Conservation (phyloP, 2,113 vertebrate genomes). For the Syngnathus scovelli region DNA sequence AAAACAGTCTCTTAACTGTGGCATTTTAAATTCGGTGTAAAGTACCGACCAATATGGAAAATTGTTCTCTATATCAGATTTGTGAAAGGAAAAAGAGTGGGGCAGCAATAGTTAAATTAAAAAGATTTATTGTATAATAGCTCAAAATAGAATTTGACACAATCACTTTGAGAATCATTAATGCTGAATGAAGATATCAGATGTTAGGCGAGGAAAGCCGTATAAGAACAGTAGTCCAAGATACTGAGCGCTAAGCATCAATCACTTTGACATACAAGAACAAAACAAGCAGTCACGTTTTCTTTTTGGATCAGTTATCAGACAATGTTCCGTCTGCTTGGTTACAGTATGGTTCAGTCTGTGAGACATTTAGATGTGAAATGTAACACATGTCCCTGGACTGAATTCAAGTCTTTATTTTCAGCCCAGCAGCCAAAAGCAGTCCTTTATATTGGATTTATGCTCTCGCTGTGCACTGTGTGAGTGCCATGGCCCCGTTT, state of each 20-base stretch:
- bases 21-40: not conserved
- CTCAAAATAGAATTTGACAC: slow-evolving; percentile 62
- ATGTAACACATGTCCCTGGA: slow-evolving; percentile 30
- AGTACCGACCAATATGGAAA: not conserved
- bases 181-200: slow-evolving; percentile 43
- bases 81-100: not conserved
- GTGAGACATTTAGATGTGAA: slow-evolving; percentile 33
- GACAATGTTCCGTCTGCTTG: slow-evolving; percentile 26
- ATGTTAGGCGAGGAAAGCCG: slow-evolving; percentile 25
- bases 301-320: slow-evolving; percentile 21
- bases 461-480: slow-evolving; percentile 23
- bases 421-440: slow-evolving; percentile 28
- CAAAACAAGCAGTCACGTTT: slow-evolving; percentile 26
- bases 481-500: slow-evolving; percentile 48
- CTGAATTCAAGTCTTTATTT: slow-evolving; percentile 26
- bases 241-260: slow-evolving; percentile 52
- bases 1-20: not conserved
- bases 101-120: slow-evolving; percentile 27
- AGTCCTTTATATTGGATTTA: slow-evolving; percentile 26
- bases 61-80: not conserved
- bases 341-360: slow-evolving; percentile 25
- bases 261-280: slow-evolving; percentile 43
- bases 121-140: slow-evolving; percentile 50
- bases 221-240: slow-evolving; percentile 32
- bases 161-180: slow-evolving; percentile 49